phyloP scores from a whole-genome alignment of 23 tunicate species.

The Aplidium turbinatum region DNA sequence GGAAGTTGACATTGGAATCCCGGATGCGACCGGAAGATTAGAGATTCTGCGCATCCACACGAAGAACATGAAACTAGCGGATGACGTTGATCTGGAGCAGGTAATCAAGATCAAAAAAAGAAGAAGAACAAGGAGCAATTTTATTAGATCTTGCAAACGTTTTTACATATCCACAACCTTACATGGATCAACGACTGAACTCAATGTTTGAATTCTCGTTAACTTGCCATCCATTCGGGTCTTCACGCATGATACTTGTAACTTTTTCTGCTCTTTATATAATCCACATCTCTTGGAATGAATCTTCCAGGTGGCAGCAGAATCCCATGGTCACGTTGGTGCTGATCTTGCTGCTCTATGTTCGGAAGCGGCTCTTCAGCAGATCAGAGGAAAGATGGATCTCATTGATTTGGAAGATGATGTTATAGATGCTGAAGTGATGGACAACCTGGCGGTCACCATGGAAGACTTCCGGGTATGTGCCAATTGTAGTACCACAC shows the following conservation, averaged over 20 bases:
- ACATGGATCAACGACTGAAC: too few species aligned
- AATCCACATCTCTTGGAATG: too few species aligned
- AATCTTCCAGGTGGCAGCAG: conserved; percentile 94
- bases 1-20: conserved; percentile 97
- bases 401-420: conserved; percentile 96
- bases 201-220: too few species aligned
- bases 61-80: conserved; percentile 98
- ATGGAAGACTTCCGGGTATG: conserved; percentile 95
- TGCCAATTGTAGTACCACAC: too few species aligned
- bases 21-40: conserved; percentile 93
- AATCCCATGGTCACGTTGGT: conserved; percentile 99
- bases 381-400: conserved; percentile 98
- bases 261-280: too few species aligned
- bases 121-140: too few species aligned
- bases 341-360: conserved; percentile 99
- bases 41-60: conserved; percentile 97
- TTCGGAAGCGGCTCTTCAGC: conserved; percentile 97
- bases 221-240: too few species aligned
- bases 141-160: too few species aligned
- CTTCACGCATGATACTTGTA: too few species aligned
- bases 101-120: conserved; percentile 21
- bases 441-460: conserved; percentile 97
- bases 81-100: conserved; percentile 97
- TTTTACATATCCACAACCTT: too few species aligned
- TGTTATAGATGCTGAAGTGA: conserved; percentile 95